A percentile compares a stretch with the other conserved stretches of the same genome.
phyloP scores from a whole-genome alignment of 2,797 vertebrate species.

The Gymnocypris eckloni region DNA sequence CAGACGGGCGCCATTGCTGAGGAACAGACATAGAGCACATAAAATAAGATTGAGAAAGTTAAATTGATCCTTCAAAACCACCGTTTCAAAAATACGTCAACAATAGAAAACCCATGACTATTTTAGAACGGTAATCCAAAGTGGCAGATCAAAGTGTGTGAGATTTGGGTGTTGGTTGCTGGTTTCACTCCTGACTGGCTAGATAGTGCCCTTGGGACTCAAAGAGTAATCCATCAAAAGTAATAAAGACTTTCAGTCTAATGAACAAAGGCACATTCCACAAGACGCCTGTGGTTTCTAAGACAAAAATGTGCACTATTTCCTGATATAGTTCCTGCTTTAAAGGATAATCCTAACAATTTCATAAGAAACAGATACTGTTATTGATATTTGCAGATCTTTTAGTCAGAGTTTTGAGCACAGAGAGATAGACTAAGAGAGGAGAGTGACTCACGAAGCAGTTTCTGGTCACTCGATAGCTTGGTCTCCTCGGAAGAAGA shows the following conservation, averaged over 20 bases:
- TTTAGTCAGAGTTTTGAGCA: background rate
- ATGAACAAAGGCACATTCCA: slow-evolving; percentile 21
- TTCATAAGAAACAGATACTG: background rate
- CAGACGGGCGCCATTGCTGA: slow-evolving; percentile 90
- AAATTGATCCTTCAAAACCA: background rate
- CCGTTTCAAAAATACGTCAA: background rate
- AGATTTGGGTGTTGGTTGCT: slow-evolving; percentile 5
- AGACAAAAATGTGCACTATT: slow-evolving; percentile 21
- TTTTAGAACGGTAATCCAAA: background rate
- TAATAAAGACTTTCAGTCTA: slow-evolving; percentile 9
- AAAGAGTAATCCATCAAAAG: slow-evolving; percentile 56
- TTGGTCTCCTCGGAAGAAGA: slow-evolving; percentile 96
- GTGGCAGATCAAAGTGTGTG: background rate
- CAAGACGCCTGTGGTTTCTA: slow-evolving; percentile 23
- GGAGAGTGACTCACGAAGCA: slow-evolving; percentile 76
- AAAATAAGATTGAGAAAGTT: background rate
- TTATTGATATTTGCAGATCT: background rate
- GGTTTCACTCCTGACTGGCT: background rate
- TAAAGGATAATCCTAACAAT: background rate
- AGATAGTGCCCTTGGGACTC: slow-evolving; percentile 33
- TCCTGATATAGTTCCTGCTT: slow-evolving; percentile 15
- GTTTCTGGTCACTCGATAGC: slow-evolving; percentile 78
- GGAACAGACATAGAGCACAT: slow-evolving; percentile 36
- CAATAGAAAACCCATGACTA: background rate
- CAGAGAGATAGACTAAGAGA: slow-evolving; percentile 29